These are phyloP conservation scores for Cactoblastis cactorum DNA, from an alignment of 2,888 invertebrate genomes.

Conservation along the genomic window DNA sequence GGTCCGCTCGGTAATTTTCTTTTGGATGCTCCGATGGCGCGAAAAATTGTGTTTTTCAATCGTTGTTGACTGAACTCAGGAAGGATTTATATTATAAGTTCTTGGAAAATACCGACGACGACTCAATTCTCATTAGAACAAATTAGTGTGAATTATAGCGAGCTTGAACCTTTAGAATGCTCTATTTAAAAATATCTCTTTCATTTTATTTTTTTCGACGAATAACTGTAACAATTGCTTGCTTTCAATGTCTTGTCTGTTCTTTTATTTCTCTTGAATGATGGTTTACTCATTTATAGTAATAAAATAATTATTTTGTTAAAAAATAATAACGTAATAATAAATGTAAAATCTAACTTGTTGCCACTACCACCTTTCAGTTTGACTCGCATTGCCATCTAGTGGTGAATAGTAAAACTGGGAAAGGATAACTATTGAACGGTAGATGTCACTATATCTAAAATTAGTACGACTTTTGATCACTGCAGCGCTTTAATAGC, in stretches of 20 bases:
- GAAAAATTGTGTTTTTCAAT: constrained; percentile 73
- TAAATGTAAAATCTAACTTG: no score
- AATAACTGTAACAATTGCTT: no score
- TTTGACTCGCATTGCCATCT: constrained; percentile 14
- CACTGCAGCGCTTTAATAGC: not conserved
- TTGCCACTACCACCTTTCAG: not conserved
- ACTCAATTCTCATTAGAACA: not conserved
- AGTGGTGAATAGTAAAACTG: constrained; percentile 34
- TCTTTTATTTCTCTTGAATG: no score
- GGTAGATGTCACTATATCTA: not conserved
- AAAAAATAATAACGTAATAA: no score
- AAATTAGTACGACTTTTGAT: not conserved
- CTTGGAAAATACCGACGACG: constrained; percentile 28
- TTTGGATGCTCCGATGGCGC: constrained; percentile 67
- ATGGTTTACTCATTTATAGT: no score
- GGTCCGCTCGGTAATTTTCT: constrained; percentile 63
- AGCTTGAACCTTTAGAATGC: not conserved
- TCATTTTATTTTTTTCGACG: not conserved
- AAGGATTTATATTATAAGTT: constrained; percentile 36
- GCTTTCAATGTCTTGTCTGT: no score
- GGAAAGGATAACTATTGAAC: not conserved
- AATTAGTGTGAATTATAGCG: not conserved
- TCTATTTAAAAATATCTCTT: not conserved
- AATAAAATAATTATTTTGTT: no score
- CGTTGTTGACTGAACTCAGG: constrained; percentile 35